Evolutionary conservation across 2,113 vertebrate genomes (phyloP).

Genomic region (Amia ocellicauda): DNA sequence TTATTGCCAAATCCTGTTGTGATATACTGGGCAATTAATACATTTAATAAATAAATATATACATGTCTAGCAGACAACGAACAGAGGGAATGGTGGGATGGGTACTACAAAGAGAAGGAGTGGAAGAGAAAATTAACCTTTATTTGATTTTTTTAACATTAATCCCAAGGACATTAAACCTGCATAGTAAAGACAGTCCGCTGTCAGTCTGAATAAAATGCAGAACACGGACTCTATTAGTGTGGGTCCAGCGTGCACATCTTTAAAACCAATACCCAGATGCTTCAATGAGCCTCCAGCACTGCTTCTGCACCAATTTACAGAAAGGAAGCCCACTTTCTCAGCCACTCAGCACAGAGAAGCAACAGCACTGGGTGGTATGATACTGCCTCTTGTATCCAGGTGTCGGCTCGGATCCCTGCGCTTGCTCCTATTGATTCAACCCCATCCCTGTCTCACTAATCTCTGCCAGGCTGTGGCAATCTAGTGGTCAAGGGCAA

Average conservation of each 20-base stretch:
- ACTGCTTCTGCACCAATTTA: too few relatives aligned
- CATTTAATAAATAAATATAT: conserved; percentile 2
- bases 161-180: background rate
- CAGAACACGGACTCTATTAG: background rate
- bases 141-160: too few relatives aligned
- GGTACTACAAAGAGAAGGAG: too few relatives aligned
- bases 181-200: background rate
- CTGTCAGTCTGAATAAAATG: background rate
- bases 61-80: background rate
- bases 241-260: background rate
- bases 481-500: too few relatives aligned
- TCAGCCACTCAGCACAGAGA: background rate
- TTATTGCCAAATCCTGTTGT: background rate
- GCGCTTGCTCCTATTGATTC: too few relatives aligned
- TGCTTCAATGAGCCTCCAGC: background rate
- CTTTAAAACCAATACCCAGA: background rate
- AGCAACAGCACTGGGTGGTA: too few relatives aligned
- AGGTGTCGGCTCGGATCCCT: too few relatives aligned
- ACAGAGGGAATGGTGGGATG: background rate
- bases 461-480: too few relatives aligned
- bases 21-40: background rate
- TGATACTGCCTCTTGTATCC: too few relatives aligned
- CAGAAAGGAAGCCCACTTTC: background rate
- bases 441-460: too few relatives aligned
- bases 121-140: too few relatives aligned